Evolutionary conservation across 2,797 vertebrate genomes (phyloP).

Genomic region (Sylvilagus floridanus): DNA sequence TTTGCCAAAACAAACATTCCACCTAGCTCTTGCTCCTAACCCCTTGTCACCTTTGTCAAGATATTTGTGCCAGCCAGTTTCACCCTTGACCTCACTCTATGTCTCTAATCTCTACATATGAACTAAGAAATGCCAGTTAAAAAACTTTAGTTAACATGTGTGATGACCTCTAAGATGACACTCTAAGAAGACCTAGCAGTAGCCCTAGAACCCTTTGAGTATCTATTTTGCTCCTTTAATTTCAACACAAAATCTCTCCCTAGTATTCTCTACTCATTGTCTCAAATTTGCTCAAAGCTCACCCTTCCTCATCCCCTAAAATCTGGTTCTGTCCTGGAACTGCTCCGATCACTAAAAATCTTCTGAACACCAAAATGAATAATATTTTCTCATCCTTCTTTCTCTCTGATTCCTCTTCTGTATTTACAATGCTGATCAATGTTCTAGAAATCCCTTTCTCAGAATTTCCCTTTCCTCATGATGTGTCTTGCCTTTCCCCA

Average conservation of each 20-base stretch:
- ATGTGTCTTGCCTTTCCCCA: neutral
- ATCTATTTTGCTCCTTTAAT: slow-evolving; percentile 38
- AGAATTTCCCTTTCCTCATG: neutral
- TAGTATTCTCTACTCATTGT: neutral
- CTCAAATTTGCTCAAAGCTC: neutral
- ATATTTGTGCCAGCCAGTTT: neutral
- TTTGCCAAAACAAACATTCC: slow-evolving; percentile 47
- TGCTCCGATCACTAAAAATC: neutral
- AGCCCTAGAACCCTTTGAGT: neutral
- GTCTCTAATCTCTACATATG: slow-evolving; percentile 20
- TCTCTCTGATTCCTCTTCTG: neutral
- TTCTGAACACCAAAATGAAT: slow-evolving; percentile 24
- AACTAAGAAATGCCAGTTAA: neutral
- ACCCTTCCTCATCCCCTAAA: slow-evolving; percentile 7
- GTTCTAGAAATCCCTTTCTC: neutral
- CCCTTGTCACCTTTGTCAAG: neutral
- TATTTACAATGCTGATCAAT: neutral
- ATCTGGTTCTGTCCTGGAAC: neutral
- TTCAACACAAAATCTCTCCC: slow-evolving; percentile 31
- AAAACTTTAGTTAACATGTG: slow-evolving; percentile 17
- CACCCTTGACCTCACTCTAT: neutral
- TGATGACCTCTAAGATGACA: neutral
- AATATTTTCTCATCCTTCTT: neutral
- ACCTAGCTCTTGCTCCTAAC: neutral
- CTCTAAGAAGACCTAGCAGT: neutral